A percentile compares a stretch with the other conserved stretches of the same genome.
Evolutionary conservation across 2,888 invertebrate genomes (phyloP).

Genomic region (Diloba caeruleocephala): DNA sequence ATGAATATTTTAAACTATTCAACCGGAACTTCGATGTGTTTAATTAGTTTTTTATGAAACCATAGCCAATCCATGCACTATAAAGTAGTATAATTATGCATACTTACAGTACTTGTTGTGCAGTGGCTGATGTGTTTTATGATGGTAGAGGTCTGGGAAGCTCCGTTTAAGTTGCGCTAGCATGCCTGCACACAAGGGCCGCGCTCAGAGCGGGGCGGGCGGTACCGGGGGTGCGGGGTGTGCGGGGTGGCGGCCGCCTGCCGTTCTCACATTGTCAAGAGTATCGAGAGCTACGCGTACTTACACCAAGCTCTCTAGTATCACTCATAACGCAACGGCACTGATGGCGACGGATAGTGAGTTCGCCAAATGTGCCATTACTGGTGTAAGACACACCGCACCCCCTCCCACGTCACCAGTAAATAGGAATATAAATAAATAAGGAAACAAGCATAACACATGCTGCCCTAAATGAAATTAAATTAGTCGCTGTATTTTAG

Average conservation of each 20-base stretch:
- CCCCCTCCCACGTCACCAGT: conserved; percentile 73
- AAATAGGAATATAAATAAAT: conserved; percentile 75
- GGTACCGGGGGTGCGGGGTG: conserved; percentile 69
- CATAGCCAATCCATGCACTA: conserved; percentile 71
- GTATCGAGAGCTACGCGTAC: conserved; percentile 18
- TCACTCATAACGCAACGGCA: conserved; percentile 4
- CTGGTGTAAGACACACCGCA: conserved; percentile 54
- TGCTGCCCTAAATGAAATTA: conserved; percentile 78
- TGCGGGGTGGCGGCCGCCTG: conserved; percentile 19
- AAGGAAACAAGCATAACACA: conserved; percentile 78
- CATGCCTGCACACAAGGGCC: conserved; percentile 93
- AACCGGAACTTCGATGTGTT: conserved; percentile 33
- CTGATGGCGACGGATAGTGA: conserved; percentile 12
- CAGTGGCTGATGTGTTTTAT: conserved; percentile 93
- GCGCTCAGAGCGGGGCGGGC: conserved; percentile 85
- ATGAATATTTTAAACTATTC: conserved; percentile 26
- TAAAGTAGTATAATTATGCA: conserved; percentile 68
- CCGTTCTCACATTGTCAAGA: conserved; percentile 6
- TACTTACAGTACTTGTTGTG: conserved; percentile 92
- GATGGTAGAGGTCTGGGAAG: conserved; percentile 95
- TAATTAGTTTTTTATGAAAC: conserved; percentile 22
- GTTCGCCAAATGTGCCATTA: conserved; percentile 25
- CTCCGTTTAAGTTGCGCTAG: conserved; percentile 96
- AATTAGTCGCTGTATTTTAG: conserved; percentile 32
- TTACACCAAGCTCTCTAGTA: conserved; percentile 25